A percentile compares a stretch with the other conserved stretches of the same genome.
Evolutionary conservation across 1,140 invertebrate species (phyloP).

Genomic region (Phocides pigmalion): DNA sequence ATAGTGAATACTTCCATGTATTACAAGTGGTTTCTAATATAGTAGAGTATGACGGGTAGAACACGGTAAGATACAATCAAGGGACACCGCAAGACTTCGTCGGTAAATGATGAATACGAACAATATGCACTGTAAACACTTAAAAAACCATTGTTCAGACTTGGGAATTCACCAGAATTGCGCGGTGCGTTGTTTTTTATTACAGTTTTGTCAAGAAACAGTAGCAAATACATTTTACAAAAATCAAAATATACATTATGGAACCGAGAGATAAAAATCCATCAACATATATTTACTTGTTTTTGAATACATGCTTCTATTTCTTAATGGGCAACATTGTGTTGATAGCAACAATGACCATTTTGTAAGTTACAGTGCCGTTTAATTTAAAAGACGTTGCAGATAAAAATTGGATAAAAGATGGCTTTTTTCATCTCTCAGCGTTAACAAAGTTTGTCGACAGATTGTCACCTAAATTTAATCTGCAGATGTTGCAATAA

Average conservation of each 20-base stretch:
- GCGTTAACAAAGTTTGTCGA: not conserved
- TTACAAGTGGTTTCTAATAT: conserved; percentile 50
- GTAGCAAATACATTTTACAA: conserved; percentile 38
- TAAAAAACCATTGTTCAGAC: conserved; percentile 61
- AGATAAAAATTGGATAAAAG: no score
- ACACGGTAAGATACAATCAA: conserved; percentile 35
- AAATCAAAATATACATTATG: conserved; percentile 18
- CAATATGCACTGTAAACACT: conserved; percentile 52
- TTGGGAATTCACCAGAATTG: conserved; percentile 54
- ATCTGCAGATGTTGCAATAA: not conserved
- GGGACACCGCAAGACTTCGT: conserved; percentile 40
- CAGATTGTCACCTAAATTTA: conserved; percentile 23
- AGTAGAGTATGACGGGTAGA: conserved; percentile 48
- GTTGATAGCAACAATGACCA: no score
- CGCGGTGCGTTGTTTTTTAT: conserved; percentile 35
- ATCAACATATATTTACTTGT: no score
- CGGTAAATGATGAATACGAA: conserved; percentile 41
- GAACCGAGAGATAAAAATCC: conserved; percentile 16
- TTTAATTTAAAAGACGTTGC: no score
- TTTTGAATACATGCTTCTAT: no score
- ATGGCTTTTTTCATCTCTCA: conserved; percentile 24
- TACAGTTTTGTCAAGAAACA: conserved; percentile 69
- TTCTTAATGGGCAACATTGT: no score
- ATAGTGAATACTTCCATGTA: conserved; percentile 63
- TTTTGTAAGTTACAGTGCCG: no score